Base-by-base conservation (phyloP, 1,140 invertebrate genomes). In the Papilio glaucus region DNA sequence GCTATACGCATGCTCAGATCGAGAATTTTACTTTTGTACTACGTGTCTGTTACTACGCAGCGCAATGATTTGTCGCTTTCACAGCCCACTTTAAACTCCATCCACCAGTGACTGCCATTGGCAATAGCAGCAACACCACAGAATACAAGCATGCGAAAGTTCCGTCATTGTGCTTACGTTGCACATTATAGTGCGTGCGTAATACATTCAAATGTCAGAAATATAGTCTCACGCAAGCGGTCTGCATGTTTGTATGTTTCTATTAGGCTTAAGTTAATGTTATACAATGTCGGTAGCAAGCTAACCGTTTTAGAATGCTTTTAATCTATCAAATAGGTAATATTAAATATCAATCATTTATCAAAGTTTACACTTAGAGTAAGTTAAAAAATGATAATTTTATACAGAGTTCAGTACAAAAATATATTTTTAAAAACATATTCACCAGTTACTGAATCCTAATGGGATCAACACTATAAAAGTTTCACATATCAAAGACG, bases 361-460 rank as follows among this genome's bases (percentile, higher is more conserved):
- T 13, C 4, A 41, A 41, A 41, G 4, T 41, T 33, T 33, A 33
- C 6, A 33, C 39, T 41, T n/a, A 41, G 24, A 57, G 49, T 24
- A 57, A 33, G n/a, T n/a, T n/a, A 49, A 49, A 49, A 49, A 24
- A 49, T 8, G 4, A 21, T 21, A 49, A 18, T 15, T 18, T 21
- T n/a, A n/a, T 8, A 21, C 45, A 49, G 13, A 42, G 41, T n/a
- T 42, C 12, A 49, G 45, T 49, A 49, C 18, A 49, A 49, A 49
- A 49, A 49, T 49, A 49, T 49, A 49, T 49, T 49, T 49, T 49
- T 49, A n/a, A 49, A 49, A 49, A 49, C 45, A 49, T 49, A 49
- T 49, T 49, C 45, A 18, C 45, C 21, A 15, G 45, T 15, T 21
- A 10, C 8, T 49, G 15, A 49, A 49, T 49, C 45, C 18, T 41